These are phyloP conservation scores for Harpagifer antarcticus DNA, from an alignment of 2,797 vertebrate genomes.

Conservation along the genomic window DNA sequence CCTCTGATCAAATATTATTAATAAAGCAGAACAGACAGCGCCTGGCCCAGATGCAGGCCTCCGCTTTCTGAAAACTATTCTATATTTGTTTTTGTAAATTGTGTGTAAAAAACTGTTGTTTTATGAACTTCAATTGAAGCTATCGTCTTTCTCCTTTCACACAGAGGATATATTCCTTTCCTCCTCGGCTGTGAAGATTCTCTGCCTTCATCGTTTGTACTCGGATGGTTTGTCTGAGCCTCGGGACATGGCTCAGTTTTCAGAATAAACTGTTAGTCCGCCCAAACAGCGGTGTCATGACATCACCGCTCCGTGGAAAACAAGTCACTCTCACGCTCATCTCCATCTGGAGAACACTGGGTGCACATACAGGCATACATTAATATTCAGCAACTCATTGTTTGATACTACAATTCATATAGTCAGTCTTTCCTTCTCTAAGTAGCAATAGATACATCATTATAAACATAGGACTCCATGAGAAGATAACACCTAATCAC, in stretches of 20 bases:
- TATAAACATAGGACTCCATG: not conserved
- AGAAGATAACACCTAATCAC: not conserved
- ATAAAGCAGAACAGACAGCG: not conserved
- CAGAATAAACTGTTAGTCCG: constrained; percentile 68
- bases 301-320: constrained; percentile 64
- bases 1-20: not conserved
- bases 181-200: constrained; percentile 19
- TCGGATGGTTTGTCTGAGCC: constrained; percentile 70
- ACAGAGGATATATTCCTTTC: constrained; percentile 18
- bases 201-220: constrained; percentile 43
- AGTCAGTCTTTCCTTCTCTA: not conserved
- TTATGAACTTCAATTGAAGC: constrained; percentile 22
- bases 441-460: not conserved
- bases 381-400: not conserved
- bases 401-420: not conserved
- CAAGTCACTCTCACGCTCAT: constrained; percentile 49
- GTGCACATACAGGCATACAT: not conserved
- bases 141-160: constrained; percentile 52
- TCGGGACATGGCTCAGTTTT: constrained; percentile 74
- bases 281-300: constrained; percentile 60
- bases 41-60: not conserved
- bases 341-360: constrained; percentile 13
- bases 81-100: constrained; percentile 4
- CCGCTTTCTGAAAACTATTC: not conserved
- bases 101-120: constrained; percentile 14